phyloP scores from a whole-genome alignment of 2,888 invertebrate genomes.

The Thera obeliscata region DNA sequence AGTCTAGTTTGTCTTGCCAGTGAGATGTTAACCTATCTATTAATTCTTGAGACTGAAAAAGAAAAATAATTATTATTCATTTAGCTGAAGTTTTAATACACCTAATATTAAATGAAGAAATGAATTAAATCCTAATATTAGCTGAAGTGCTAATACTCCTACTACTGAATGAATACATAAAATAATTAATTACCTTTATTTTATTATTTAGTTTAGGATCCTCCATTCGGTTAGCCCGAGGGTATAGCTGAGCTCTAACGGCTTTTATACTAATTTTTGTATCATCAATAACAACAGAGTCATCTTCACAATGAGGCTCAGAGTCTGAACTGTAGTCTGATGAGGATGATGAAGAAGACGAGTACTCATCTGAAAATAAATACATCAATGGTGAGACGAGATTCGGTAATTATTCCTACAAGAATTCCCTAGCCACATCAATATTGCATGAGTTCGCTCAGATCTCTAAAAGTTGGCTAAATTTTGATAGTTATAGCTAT shows the following conservation, averaged over 20 bases:
- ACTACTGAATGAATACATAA: no score
- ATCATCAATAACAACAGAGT: conserved; percentile 68
- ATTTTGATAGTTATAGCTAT: no score
- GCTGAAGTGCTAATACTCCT: no score
- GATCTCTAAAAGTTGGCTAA: not conserved
- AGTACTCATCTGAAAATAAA: conserved; percentile 63
- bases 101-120: not conserved
- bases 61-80: not conserved
- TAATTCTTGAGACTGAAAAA: conserved; percentile 68
- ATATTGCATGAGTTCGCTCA: not conserved
- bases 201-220: conserved; percentile 69
- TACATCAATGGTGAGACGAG: not conserved
- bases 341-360: conserved; percentile 64
- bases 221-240: conserved; percentile 75
- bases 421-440: not conserved
- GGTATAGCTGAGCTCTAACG: conserved; percentile 63
- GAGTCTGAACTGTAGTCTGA: conserved; percentile 78
- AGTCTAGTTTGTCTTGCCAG: conserved; percentile 77
- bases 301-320: conserved; percentile 74
- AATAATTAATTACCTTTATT: conserved; percentile 58
- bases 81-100: not conserved
- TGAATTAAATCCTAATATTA: no score
- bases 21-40: conserved; percentile 67
- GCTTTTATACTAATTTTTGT: conserved; percentile 53
- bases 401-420: not conserved